Evolutionary conservation across 1,140 invertebrate genomes (phyloP).

Genomic region (Tribolium madens): DNA sequence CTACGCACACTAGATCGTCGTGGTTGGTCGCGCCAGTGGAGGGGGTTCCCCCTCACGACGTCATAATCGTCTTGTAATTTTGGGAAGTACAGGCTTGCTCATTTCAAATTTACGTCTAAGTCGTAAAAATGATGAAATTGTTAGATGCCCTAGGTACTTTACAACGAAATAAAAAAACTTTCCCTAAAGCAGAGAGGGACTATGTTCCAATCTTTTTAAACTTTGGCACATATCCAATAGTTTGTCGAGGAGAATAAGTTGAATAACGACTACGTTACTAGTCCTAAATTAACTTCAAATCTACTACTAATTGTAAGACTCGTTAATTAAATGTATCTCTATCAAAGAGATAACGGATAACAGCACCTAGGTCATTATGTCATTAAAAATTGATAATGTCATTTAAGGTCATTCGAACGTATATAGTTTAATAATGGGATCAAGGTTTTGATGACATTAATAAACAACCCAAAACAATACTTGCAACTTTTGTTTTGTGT

Average conservation of each 20-base stretch:
- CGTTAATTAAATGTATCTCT: not conserved
- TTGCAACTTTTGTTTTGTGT: conserved; percentile 19
- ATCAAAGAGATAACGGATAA: not conserved
- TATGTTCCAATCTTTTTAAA: conserved; percentile 35
- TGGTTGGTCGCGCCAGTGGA: not conserved
- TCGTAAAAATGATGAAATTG: conserved; percentile 30
- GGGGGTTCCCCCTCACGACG: conserved; percentile 1
- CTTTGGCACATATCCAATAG: conserved; percentile 40
- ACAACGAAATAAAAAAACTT: conserved; percentile 23
- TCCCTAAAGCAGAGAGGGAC: not conserved
- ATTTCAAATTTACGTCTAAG: conserved; percentile 18
- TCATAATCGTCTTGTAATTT: not conserved
- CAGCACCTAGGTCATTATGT: not conserved
- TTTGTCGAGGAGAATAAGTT: conserved; percentile 8
- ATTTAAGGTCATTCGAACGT: not conserved
- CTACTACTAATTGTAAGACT: not conserved
- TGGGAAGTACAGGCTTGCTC: not conserved
- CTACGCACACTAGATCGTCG: not conserved
- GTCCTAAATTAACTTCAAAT: conserved; percentile 37
- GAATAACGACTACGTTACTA: conserved; percentile 19
- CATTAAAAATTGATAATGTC: not conserved
- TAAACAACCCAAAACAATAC: not conserved
- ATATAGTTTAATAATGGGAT: not conserved
- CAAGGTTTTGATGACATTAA: conserved; percentile 17
- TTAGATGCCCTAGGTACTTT: conserved; percentile 6